Conservation (phyloP, 2,797 vertebrate species). For the Cryptoblepharus egeriae region DNA sequence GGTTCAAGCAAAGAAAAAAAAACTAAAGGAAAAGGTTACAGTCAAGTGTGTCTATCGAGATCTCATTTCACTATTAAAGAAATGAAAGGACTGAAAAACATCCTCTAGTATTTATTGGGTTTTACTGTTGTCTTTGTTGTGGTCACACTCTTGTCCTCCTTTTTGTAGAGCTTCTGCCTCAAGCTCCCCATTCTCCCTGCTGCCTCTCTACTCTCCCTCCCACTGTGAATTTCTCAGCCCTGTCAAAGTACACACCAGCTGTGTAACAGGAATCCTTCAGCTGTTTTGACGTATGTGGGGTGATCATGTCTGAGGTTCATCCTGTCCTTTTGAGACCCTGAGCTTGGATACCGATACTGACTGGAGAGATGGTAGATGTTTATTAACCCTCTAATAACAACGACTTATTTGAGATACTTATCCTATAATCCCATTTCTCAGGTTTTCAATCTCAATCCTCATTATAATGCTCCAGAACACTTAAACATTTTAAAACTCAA, state of each 20-base stretch:
- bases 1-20: not conserved
- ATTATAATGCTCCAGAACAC: constrained; percentile 10
- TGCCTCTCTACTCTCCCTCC: constrained; percentile 29
- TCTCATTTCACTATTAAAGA: not conserved
- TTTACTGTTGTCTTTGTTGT: not conserved
- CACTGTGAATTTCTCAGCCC: constrained; percentile 58
- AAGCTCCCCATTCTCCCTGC: too few species aligned
- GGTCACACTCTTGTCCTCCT: constrained; percentile 19
- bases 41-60: not conserved
- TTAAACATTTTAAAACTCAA: not conserved
- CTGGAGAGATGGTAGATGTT: constrained; percentile 37
- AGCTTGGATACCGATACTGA: constrained; percentile 38
- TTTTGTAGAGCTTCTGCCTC: constrained; percentile 48
- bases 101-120: constrained; percentile 39
- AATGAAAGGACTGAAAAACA: constrained; percentile 24
- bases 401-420: not conserved
- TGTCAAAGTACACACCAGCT: constrained; percentile 63
- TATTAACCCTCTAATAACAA: constrained; percentile 3
- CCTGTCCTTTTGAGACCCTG: constrained; percentile 37
- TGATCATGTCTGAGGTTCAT: constrained; percentile 65
- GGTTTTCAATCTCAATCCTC: not conserved
- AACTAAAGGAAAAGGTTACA: not conserved
- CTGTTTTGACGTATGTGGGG: constrained; percentile 69
- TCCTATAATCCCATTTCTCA: not conserved
- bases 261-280: constrained; percentile 77